Percentiles rank a stretch among this genome's conserved stretches.
Evolutionary conservation across 2,888 invertebrate genomes (phyloP).

Genomic region (Helicoverpa assulta): DNA sequence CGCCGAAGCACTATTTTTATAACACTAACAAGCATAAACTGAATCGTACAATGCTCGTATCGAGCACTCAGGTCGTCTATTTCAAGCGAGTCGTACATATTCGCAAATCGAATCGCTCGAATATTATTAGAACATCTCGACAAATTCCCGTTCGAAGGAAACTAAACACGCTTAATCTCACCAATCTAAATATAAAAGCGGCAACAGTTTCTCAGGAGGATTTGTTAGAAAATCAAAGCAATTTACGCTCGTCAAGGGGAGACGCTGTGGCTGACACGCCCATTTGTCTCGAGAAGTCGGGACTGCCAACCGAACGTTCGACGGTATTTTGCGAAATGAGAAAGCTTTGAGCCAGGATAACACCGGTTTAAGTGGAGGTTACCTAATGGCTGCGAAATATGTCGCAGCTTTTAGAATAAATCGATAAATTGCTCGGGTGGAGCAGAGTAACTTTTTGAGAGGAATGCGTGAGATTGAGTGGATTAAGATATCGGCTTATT

Average conservation of each 20-base stretch:
- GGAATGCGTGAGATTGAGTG: constrained; percentile 53
- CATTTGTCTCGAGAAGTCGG: constrained; percentile 77
- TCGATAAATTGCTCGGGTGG: constrained; percentile 56
- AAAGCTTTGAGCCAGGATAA: constrained; percentile 67
- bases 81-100: constrained; percentile 17
- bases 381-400: constrained; percentile 66
- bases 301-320: constrained; percentile 63
- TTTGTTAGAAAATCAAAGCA: constrained; percentile 79
- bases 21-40: constrained; percentile 36
- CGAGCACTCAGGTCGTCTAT: constrained; percentile 11
- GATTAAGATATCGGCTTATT: constrained; percentile 55
- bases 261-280: constrained; percentile 76
- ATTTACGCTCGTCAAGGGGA: constrained; percentile 78
- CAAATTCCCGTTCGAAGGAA: constrained; percentile 38
- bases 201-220: constrained; percentile 68
- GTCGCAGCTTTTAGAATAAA: constrained; percentile 63
- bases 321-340: constrained; percentile 68
- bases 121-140: constrained; percentile 31
- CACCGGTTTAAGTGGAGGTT: constrained; percentile 67
- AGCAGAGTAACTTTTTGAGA: constrained; percentile 51
- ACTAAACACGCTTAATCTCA: constrained; percentile 60
- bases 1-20: constrained; percentile 9
- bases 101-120: constrained; percentile 24
- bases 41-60: constrained; percentile 14
- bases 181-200: constrained; percentile 65